Conservation (phyloP, 2,888 invertebrate species). For the Blomia tropicalis region DNA sequence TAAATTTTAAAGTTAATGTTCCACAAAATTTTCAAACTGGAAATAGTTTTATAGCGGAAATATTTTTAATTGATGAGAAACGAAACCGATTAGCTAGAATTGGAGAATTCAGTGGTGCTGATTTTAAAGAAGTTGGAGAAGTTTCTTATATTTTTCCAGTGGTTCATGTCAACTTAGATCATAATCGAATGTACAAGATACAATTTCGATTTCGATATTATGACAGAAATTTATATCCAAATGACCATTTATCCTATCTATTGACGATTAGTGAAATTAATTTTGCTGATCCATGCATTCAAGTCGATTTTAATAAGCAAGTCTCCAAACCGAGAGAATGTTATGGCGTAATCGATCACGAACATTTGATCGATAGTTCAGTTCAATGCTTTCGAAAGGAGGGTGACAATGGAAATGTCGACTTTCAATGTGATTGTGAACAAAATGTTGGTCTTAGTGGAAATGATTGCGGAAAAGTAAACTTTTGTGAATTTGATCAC, state of each 20-base stretch:
- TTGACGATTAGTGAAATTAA: background rate
- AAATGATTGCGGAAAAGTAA: background rate
- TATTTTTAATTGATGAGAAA: background rate
- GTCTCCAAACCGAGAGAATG: background rate
- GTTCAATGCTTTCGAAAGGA: background rate
- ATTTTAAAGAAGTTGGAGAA: background rate
- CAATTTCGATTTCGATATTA: background rate
- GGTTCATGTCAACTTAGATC: background rate
- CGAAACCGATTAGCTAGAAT: background rate
- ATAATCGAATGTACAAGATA: background rate
- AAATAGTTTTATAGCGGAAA: background rate
- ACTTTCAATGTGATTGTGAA: background rate
- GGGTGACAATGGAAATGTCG: background rate
- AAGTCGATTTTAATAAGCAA: background rate
- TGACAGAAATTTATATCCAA: background rate
- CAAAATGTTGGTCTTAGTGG: background rate
- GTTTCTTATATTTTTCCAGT: background rate
- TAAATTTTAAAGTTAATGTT: background rate
- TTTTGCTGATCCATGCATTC: slow-evolving; percentile 4
- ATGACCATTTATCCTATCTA: too few relatives aligned
- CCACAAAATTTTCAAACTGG: background rate
- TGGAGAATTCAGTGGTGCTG: background rate
- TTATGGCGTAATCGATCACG: background rate
- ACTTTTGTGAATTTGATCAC: background rate
- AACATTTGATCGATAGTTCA: background rate